Evolutionary conservation across 2,888 invertebrate genomes (phyloP).

Genomic region (Linnaemya vulpina): DNA sequence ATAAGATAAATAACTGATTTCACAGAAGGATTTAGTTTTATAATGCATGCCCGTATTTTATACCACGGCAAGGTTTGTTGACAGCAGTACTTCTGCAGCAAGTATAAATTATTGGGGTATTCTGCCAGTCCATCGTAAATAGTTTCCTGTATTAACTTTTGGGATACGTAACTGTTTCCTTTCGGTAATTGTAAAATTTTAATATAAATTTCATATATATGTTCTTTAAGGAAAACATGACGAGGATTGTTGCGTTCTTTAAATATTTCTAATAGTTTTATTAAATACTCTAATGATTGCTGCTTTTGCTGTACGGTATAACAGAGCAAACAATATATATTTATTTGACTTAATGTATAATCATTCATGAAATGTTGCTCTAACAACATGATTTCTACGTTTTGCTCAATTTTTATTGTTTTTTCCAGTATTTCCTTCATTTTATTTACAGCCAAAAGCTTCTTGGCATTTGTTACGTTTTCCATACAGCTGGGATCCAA

Average conservation of each 20-base stretch:
- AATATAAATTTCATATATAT: slow-evolving; percentile 83
- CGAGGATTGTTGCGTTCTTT: slow-evolving; percentile 71
- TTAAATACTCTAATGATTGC: slow-evolving; percentile 75
- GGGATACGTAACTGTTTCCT: slow-evolving; percentile 80
- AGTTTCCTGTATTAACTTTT: slow-evolving; percentile 82
- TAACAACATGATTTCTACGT: slow-evolving; percentile 76
- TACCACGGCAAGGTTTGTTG: slow-evolving; percentile 84
- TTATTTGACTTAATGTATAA: slow-evolving; percentile 76
- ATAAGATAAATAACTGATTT: slow-evolving; percentile 83
- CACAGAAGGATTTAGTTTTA: slow-evolving; percentile 83
- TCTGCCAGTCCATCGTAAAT: slow-evolving; percentile 82
- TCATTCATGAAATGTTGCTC: slow-evolving; percentile 80
- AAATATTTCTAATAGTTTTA: slow-evolving; percentile 74
- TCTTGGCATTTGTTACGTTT: slow-evolving; percentile 71
- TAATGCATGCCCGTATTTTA: slow-evolving; percentile 83
- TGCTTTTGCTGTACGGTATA: slow-evolving; percentile 73
- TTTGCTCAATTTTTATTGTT: slow-evolving; percentile 75
- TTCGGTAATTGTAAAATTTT: slow-evolving; percentile 74
- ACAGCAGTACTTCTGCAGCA: slow-evolving; percentile 84
- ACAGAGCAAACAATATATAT: slow-evolving; percentile 76
- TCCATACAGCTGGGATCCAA: slow-evolving; percentile 44
- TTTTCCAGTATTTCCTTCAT: slow-evolving; percentile 73
- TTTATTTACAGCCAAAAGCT: slow-evolving; percentile 74
- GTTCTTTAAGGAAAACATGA: slow-evolving; percentile 81
- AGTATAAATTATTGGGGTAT: slow-evolving; percentile 86